These are phyloP conservation scores for Calephelis nemesis DNA, from an alignment of 1,140 invertebrate species.

Conservation along the genomic window DNA sequence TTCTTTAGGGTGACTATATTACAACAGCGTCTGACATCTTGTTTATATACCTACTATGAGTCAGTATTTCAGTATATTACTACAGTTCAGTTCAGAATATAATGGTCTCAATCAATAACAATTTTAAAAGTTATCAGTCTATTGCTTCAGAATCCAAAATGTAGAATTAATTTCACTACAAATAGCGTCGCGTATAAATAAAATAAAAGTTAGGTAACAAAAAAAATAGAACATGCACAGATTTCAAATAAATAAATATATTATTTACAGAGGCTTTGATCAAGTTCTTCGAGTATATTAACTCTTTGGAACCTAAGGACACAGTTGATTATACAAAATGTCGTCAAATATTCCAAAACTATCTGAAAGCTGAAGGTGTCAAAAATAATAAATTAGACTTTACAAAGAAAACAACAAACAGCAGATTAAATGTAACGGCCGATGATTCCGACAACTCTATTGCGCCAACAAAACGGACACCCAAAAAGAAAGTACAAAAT, in stretches of 20 bases:
- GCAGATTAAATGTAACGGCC: slow-evolving; percentile 28
- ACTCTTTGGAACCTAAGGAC: slow-evolving; percentile 85
- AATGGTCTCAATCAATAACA: too few relatives aligned
- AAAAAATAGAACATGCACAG: too few relatives aligned
- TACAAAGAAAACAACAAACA: slow-evolving; percentile 40
- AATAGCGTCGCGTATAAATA: too few relatives aligned
- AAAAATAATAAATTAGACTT: slow-evolving; percentile 60
- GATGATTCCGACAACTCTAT: slow-evolving; percentile 23
- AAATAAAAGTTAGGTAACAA: too few relatives aligned
- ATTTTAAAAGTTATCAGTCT: too few relatives aligned
- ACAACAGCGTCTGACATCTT: too few relatives aligned
- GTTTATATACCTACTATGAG: too few relatives aligned
- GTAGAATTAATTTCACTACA: too few relatives aligned
- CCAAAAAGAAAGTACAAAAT: slow-evolving; percentile 23
- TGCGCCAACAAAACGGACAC: slow-evolving; percentile 24
- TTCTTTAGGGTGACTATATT: too few relatives aligned
- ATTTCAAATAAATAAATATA: not conserved
- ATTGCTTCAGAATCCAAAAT: too few relatives aligned
- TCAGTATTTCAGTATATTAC: too few relatives aligned
- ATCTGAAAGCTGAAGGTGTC: slow-evolving; percentile 57
- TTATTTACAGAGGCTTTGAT: slow-evolving; percentile 78
- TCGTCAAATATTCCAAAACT: slow-evolving; percentile 80
- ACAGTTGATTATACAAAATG: slow-evolving; percentile 88
- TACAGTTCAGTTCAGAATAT: too few relatives aligned
- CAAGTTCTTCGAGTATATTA: slow-evolving; percentile 86